phyloP scores from a whole-genome alignment of 2,113 vertebrate genomes.

The Pelvicachromis taeniatus region DNA sequence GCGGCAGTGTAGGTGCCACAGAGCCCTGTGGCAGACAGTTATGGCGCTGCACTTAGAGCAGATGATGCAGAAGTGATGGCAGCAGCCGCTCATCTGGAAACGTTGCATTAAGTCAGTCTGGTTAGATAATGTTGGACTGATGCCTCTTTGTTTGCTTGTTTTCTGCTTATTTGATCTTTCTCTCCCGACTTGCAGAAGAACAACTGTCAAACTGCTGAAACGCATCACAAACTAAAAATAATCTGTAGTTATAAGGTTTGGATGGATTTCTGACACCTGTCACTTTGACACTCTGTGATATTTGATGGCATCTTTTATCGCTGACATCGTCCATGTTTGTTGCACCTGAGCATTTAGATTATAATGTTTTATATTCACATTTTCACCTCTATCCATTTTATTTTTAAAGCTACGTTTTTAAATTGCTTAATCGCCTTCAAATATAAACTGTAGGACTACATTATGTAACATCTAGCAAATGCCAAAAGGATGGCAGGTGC shows the following conservation, averaged over 20 bases:
- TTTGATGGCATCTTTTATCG: neutral
- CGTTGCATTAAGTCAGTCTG: conserved; percentile 23
- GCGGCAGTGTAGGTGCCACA: conserved; percentile 7
- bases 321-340: neutral
- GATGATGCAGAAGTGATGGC: conserved; percentile 47
- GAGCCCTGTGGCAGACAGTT: neutral
- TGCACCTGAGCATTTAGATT: neutral
- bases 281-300: neutral
- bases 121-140: conserved; percentile 47
- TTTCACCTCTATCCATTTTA: neutral
- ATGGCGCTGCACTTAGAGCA: neutral
- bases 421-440: neutral
- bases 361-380: neutral
- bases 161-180: conserved; percentile 30
- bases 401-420: neutral
- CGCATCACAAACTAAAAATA: neutral
- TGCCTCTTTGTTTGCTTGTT: conserved; percentile 40
- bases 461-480: neutral
- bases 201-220: neutral
- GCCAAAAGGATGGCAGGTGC: neutral
- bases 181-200: neutral
- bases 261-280: neutral
- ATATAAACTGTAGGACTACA: neutral
- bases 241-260: neutral
- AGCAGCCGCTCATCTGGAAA: conserved; percentile 51